These are phyloP conservation scores for Phalanger gymnotis DNA, from an alignment of 2,797 vertebrate genomes.

Conservation along the genomic window DNA sequence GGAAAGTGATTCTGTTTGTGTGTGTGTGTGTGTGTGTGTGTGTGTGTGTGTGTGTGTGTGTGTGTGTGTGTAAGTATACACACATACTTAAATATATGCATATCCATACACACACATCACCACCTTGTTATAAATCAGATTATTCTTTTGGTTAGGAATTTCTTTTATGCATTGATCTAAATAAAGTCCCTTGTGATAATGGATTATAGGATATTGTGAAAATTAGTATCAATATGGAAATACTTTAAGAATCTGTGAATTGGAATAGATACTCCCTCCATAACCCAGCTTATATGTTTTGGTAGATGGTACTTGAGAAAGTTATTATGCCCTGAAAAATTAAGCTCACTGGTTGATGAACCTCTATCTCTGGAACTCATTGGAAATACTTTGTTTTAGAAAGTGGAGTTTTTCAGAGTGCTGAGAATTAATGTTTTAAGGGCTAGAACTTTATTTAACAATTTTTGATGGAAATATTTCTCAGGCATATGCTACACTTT, in stretches of 20 bases:
- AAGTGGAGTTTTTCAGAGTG: neutral
- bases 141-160: neutral
- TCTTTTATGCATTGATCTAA: constrained; percentile 10
- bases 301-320: neutral
- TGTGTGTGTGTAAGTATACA: too few relatives aligned
- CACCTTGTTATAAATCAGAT: neutral
- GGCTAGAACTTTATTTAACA: neutral
- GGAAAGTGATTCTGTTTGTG: neutral
- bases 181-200: neutral
- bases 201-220: constrained; percentile 5
- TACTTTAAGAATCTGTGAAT: constrained; percentile 20
- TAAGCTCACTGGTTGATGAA: neutral
- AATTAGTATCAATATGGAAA: neutral
- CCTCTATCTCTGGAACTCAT: neutral
- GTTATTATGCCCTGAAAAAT: neutral
- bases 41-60: too few relatives aligned
- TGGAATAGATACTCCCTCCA: neutral
- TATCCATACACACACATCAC: neutral
- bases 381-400: neutral
- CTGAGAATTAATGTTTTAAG: neutral
- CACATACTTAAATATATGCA: too few relatives aligned
- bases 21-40: neutral
- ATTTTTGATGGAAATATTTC: constrained; percentile 17
- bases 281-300: neutral
- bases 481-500: neutral